phyloP scores from a whole-genome alignment of 2,888 invertebrate species.

The Lasioglossum lativentre region DNA sequence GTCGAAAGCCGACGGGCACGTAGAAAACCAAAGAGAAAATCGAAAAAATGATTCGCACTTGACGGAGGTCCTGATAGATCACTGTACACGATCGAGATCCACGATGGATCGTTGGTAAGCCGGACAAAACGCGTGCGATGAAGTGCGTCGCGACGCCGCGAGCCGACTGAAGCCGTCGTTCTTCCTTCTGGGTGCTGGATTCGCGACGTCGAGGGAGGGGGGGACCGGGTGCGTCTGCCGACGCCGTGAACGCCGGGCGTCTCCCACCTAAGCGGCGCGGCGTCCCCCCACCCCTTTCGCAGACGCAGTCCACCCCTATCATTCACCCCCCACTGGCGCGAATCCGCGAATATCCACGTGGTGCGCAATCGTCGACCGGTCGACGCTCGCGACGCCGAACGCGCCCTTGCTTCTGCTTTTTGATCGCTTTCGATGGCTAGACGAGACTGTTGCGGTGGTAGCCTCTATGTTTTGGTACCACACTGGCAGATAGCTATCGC shows the following conservation, averaged over 20 bases:
- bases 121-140: constrained; percentile 34
- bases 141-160: constrained; percentile 74
- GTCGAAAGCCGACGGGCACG: background rate
- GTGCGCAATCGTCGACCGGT: constrained; percentile 56
- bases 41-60: background rate
- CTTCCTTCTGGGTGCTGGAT: constrained; percentile 39
- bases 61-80: background rate
- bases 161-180: constrained; percentile 73
- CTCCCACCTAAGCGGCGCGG: constrained; percentile 4
- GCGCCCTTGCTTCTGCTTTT: constrained; percentile 13
- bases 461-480: background rate
- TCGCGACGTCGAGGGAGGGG: constrained; percentile 26
- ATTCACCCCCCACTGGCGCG: constrained; percentile 37
- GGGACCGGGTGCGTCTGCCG: constrained; percentile 60
- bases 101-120: background rate
- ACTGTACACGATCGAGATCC: background rate
- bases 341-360: constrained; percentile 60
- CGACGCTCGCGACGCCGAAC: constrained; percentile 36
- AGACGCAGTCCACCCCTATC: constrained; percentile 43
- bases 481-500: background rate
- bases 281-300: constrained; percentile 21
- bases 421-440: background rate
- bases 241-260: constrained; percentile 36
- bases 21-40: background rate
- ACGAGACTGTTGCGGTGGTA: background rate